These are phyloP conservation scores for Pimpla rufipes DNA, from an alignment of 2,888 invertebrate genomes.

Conservation along the genomic window DNA sequence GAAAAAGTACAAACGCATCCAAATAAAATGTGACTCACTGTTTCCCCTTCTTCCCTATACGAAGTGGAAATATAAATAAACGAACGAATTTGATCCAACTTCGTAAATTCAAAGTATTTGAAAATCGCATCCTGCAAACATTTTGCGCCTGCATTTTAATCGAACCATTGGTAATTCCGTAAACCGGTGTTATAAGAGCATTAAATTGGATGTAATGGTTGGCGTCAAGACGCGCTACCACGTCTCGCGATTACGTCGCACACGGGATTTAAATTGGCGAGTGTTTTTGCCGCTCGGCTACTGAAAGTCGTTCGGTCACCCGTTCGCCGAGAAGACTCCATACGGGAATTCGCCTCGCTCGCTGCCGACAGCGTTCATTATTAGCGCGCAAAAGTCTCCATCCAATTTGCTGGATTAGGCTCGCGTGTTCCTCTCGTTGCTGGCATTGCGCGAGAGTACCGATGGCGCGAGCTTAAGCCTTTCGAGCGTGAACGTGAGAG, in stretches of 20 bases:
- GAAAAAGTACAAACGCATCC: no score
- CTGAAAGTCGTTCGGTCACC: conserved; percentile 58
- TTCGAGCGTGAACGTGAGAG: conserved; percentile 48
- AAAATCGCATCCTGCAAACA: no score
- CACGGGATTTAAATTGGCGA: conserved; percentile 51
- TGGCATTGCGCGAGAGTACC: conserved; percentile 43
- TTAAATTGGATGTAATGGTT: background rate
- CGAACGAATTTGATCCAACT: no score
- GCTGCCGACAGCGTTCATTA: conserved; percentile 60
- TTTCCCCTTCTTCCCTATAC: no score
- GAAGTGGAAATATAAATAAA: no score
- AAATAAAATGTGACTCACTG: no score
- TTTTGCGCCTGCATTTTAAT: no score
- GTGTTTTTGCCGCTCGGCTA: conserved; percentile 37
- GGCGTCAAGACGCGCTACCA: conserved; percentile 1
- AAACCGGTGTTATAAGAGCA: background rate
- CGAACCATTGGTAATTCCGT: background rate
- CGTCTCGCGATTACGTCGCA: conserved; percentile 15
- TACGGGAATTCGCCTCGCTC: conserved; percentile 56
- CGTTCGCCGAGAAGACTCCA: conserved; percentile 46
- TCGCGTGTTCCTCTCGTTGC: conserved; percentile 54
- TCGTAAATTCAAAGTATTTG: no score
- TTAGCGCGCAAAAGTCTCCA: conserved; percentile 66
- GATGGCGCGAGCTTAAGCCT: conserved; percentile 42
- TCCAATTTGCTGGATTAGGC: conserved; percentile 75